Conservation (phyloP, 2,113 vertebrate genomes). For the Leucoraja erinaceus region DNA sequence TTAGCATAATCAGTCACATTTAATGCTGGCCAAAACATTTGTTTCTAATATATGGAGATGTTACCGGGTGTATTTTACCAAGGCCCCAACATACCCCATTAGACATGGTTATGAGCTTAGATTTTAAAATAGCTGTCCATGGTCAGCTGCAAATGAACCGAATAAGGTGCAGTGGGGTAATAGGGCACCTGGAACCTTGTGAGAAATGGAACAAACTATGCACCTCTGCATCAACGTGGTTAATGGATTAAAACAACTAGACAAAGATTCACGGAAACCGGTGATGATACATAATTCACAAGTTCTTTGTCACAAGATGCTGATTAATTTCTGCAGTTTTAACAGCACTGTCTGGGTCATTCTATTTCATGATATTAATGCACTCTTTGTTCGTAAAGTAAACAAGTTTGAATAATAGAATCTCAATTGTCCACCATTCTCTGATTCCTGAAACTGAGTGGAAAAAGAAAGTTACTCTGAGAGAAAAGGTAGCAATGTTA, state of each 20-base stretch:
- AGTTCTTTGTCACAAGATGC: too few relatives aligned
- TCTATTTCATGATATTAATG: not conserved
- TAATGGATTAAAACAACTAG: not conserved
- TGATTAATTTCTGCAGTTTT: not conserved
- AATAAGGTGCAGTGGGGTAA: not conserved
- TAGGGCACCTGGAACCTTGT: not conserved
- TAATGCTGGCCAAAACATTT: constrained; percentile 37
- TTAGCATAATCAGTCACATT: constrained; percentile 39
- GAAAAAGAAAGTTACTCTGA: not conserved
- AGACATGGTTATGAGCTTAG: not conserved
- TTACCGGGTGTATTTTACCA: not conserved
- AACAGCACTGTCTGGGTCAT: not conserved
- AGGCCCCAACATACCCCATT: not conserved
- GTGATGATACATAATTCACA: too few relatives aligned
- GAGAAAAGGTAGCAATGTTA: too few relatives aligned
- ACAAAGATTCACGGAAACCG: too few relatives aligned
- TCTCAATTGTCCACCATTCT: not conserved
- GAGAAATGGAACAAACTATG: not conserved
- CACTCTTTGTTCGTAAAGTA: not conserved
- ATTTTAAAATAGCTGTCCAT: not conserved
- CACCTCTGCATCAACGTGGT: not conserved
- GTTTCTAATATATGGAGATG: not conserved
- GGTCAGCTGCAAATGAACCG: not conserved
- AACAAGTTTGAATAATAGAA: not conserved
- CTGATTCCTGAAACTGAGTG: not conserved